Conservation (phyloP, 2,113 vertebrate species). For the Tautogolabrus adspersus region DNA sequence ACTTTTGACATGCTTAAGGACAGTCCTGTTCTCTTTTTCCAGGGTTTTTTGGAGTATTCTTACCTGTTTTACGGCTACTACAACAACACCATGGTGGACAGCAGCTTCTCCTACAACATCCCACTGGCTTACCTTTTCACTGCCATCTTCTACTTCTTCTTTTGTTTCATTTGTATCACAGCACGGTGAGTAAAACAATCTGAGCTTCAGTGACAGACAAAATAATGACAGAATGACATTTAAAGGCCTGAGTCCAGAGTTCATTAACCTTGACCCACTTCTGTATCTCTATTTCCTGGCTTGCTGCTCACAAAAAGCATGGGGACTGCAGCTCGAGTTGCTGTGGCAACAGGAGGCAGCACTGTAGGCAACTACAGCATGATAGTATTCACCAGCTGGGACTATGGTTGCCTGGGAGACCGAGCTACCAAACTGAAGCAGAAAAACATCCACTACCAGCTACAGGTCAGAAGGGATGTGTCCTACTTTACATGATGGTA, state of each 20-base stretch:
- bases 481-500: slow-evolving; percentile 6
- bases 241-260: slow-evolving; percentile 5
- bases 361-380: slow-evolving; percentile 85
- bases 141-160: slow-evolving; percentile 78
- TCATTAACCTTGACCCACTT: slow-evolving; percentile 15
- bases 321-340: slow-evolving; percentile 83
- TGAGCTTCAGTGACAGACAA: neutral
- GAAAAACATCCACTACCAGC: slow-evolving; percentile 82
- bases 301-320: slow-evolving; percentile 76
- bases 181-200: slow-evolving; percentile 78
- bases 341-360: slow-evolving; percentile 82
- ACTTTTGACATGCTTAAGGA: neutral
- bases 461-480: slow-evolving; percentile 84
- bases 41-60: slow-evolving; percentile 91
- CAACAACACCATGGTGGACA: slow-evolving; percentile 71
- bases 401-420: slow-evolving; percentile 85
- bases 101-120: slow-evolving; percentile 83
- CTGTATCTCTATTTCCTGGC: slow-evolving; percentile 19
- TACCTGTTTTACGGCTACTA: slow-evolving; percentile 92
- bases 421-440: slow-evolving; percentile 84
- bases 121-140: slow-evolving; percentile 87
- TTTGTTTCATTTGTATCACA: slow-evolving; percentile 87
- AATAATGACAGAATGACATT: slow-evolving; percentile 2
- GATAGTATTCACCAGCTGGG: slow-evolving; percentile 88
- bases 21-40: slow-evolving; percentile 14